A percentile compares a stretch with the other conserved stretches of the same genome.
Evolutionary conservation across 2,888 invertebrate genomes (phyloP).

Genomic region (Apoda limacodes): DNA sequence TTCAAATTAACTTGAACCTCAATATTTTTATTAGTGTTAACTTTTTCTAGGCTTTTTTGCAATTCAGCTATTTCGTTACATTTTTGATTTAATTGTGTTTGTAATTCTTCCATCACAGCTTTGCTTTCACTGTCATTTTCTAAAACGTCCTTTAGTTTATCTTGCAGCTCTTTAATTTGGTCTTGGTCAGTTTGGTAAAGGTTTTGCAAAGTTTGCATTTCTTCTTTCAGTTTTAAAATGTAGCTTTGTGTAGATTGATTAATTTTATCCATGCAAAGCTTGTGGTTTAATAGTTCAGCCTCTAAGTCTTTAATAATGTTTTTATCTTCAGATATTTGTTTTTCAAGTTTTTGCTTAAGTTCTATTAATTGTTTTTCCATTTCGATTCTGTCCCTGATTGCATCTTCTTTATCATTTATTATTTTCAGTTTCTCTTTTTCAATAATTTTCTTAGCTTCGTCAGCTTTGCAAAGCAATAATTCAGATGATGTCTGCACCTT

Average conservation of each 20-base stretch:
- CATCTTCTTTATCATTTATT: conserved; percentile 48
- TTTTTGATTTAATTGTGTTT: conserved; percentile 29
- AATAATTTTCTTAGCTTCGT: conserved; percentile 48
- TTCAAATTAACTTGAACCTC: conserved; percentile 24
- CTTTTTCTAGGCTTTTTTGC: conserved; percentile 26
- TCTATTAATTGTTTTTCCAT: conserved; percentile 37
- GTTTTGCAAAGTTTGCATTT: conserved; percentile 33
- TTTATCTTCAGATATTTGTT: conserved; percentile 34
- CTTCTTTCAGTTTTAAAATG: conserved; percentile 38
- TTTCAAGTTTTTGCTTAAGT: conserved; percentile 34
- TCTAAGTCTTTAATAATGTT: conserved; percentile 41
- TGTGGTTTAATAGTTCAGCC: conserved; percentile 43
- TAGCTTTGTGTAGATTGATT: conserved; percentile 36
- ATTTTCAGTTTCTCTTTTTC: conserved; percentile 56
- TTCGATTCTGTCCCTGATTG: conserved; percentile 32
- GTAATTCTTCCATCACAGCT: conserved; percentile 25
- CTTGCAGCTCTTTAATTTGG: conserved; percentile 31
- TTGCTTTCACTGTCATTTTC: conserved; percentile 26
- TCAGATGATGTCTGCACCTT: conserved; percentile 51
- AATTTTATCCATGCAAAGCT: conserved; percentile 41
- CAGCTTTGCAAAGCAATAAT: conserved; percentile 46
- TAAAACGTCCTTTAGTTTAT: conserved; percentile 23
- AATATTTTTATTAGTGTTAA: conserved; percentile 27
- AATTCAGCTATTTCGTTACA: conserved; percentile 29
- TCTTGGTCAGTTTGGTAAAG: conserved; percentile 33